phyloP scores from a whole-genome alignment of 1,140 invertebrate species.

The Antheraea mylitta region DNA sequence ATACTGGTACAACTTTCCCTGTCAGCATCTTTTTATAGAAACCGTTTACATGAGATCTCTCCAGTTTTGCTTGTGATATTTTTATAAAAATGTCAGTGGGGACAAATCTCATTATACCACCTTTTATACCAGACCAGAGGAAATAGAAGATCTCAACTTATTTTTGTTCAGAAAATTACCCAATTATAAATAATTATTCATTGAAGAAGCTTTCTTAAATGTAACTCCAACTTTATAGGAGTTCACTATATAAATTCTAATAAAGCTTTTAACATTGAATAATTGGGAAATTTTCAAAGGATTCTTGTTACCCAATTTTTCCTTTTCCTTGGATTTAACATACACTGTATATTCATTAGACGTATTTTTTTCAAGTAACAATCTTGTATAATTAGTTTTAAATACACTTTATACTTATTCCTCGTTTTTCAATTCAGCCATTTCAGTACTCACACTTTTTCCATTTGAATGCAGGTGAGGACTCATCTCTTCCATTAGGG shows the following conservation, averaged over 20 bases:
- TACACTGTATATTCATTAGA: constrained; percentile 15
- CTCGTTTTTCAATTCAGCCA: too few species aligned
- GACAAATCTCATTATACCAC: constrained; percentile 17
- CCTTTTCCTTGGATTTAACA: constrained; percentile 15
- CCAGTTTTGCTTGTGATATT: constrained; percentile 4
- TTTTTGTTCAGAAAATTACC: constrained; percentile 14
- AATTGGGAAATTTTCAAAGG: constrained; percentile 14
- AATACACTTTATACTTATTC: too few species aligned
- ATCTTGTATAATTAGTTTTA: too few species aligned
- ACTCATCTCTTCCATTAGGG: too few species aligned
- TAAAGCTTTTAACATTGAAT: constrained; percentile 3
- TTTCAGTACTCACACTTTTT: too few species aligned
- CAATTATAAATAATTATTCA: constrained; percentile 23
- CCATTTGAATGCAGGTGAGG: too few species aligned
- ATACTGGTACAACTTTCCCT: too few species aligned
- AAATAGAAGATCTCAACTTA: constrained; percentile 23
- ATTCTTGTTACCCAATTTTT: constrained; percentile 28
- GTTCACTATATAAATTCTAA: constrained; percentile 8
- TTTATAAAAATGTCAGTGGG: constrained; percentile 24
- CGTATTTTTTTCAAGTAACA: too few species aligned
- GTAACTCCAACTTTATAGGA: constrained; percentile 12
- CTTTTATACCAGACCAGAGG: constrained; percentile 14
- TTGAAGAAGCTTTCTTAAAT: constrained; percentile 7
- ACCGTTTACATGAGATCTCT: too few species aligned
- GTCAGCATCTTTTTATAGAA: too few species aligned